Base-by-base conservation (phyloP, 2,113 vertebrate genomes). In the Ceyx margarethae region DNA sequence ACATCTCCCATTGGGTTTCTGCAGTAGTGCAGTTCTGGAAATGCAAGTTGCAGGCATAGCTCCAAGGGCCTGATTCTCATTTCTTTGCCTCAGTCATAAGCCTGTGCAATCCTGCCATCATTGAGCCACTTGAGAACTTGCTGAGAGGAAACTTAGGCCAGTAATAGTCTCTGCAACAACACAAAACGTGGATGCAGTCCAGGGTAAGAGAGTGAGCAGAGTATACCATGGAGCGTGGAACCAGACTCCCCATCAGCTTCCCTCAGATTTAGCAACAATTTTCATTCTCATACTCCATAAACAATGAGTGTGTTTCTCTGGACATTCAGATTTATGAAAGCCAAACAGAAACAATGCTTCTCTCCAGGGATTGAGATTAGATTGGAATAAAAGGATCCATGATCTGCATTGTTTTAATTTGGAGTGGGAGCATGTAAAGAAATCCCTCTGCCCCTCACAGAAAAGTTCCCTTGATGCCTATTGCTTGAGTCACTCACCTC, bases 291-390 rank as follows among this genome's bases (percentile, higher is more conserved):
- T 74, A 42, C 53, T 90, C 56, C 40, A 25, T 79, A 76, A 96
- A 95, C 91, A 89, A 94, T 93, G 61, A 79, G 23, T 26, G 23
- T 74, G 42, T 91, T 95, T 87, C 88, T 95, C 73, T 87, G 60
- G 76, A 86, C 85, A 86, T n/a, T 90, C 74, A 91, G 85, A 96
- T 93, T 96, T 94, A 95, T 81, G 93, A 79, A 77, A 91, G 80
- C 75, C 64, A 58, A 90, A 80, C 19, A 92, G 94, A 91, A 97
- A 93, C 84, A 95, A 92, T 95, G 67, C 76, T 66, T 46, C 60
- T 94, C 81, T 91, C 76, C 57, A 51, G 92, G 61, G 92, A 71
- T 81, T 21, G 13, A 95, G 92, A 94, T 93, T 88, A 93, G 67
- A 91, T 62, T 81, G 54, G 79, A 94, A 91, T 81, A 92, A 92